Conservation (phyloP, 2,888 invertebrate species). For the Endotricha flammealis region DNA sequence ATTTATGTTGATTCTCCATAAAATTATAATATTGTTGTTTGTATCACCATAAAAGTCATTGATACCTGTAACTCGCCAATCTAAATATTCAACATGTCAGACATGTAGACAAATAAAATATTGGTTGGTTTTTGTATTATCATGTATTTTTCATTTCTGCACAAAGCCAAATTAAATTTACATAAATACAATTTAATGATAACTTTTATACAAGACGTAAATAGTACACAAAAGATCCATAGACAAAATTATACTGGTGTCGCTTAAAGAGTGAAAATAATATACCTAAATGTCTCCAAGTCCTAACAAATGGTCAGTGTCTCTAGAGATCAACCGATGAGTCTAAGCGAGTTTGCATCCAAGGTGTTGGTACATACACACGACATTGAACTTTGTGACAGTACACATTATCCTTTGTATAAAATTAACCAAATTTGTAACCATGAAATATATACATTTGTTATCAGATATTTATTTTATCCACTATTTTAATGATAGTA, state of each 20-base stretch:
- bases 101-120: conserved; percentile 55
- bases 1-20: too few relatives aligned
- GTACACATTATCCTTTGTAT: conserved; percentile 67
- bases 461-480: conserved; percentile 61
- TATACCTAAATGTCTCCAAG: conserved; percentile 49
- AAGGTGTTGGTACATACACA: conserved; percentile 46
- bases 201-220: conserved; percentile 74
- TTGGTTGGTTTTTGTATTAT: conserved; percentile 72
- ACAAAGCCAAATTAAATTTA: conserved; percentile 78
- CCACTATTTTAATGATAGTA: conserved; percentile 70
- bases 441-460: conserved; percentile 75
- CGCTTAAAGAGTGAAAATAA: conserved; percentile 49
- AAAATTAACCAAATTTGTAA: conserved; percentile 74
- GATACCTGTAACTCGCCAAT: too few relatives aligned
- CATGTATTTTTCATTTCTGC: conserved; percentile 76
- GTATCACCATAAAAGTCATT: too few relatives aligned
- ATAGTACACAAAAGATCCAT: conserved; percentile 68
- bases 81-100: too few relatives aligned
- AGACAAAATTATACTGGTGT: conserved; percentile 55
- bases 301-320: conserved; percentile 56
- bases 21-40: too few relatives aligned
- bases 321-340: conserved; percentile 65
- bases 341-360: conserved; percentile 38
- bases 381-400: conserved; percentile 63
- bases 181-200: conserved; percentile 76